Base-by-base conservation (phyloP, 2,888 invertebrate genomes). In the Lasioglossum lativentre region DNA sequence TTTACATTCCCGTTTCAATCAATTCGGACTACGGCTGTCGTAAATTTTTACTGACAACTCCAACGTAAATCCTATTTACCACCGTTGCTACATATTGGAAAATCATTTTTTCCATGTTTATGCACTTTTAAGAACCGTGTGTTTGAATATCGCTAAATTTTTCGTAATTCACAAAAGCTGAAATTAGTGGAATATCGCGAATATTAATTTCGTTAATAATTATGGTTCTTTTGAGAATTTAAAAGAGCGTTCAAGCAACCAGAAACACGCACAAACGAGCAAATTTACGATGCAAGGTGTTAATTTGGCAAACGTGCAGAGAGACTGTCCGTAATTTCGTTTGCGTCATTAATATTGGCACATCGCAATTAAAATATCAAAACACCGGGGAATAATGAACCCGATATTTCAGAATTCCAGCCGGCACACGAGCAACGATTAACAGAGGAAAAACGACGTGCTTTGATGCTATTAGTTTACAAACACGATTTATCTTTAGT, bases 401-500 rank as follows among this genome's bases (percentile, higher is more conserved):
- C 68, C 40, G 74, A 84, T 82, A 82, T 74, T 56, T 70, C 59
- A 38, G 47, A 1, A 34, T 8, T 16, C 14, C 59, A 70, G 66
- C 42, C 38, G 34, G 45, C 30, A 23, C 3, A 5, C 63, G 42
- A 12, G 6, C 27, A 23, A 45, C 78, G 45, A 63, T 42, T 19
- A 45, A 59, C 38, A 38, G 14, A 23, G 30, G 56, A 78, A 85
- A 87, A 78, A 68, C 40, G 19, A 47, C 4, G 56, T 12, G 73
- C 78, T 83, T 78, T 78, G 83, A 83, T 70, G 45, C 82, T 74
- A 83, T 86, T 87, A 87, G 86, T 79, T 89, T 73, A 71, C 73
- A 82, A 79, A 80, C 75, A 63, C 73, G 78, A 75, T 89, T 89
- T 84, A 86, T 88, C 86, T 87, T 71, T 66, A 27, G 68, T 77